phyloP scores from a whole-genome alignment of 2,888 invertebrate genomes.

The Ophion slaviceki region DNA sequence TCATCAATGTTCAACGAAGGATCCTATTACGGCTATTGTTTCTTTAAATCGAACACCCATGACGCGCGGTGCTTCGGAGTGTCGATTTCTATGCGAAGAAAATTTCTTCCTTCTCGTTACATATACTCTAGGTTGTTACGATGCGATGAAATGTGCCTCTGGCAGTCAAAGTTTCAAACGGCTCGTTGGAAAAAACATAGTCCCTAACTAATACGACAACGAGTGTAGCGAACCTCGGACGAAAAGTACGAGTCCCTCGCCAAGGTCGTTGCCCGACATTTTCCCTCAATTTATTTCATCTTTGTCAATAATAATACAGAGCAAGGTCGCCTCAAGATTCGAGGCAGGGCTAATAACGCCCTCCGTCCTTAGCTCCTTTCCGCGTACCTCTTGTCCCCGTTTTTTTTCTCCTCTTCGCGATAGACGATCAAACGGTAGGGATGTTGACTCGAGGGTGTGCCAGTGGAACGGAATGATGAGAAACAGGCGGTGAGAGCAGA shows the following conservation, averaged over 20 bases:
- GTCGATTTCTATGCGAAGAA: background rate
- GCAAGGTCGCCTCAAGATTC: constrained; percentile 65
- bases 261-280: background rate
- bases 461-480: constrained; percentile 79
- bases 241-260: constrained; percentile 31
- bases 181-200: constrained; percentile 4
- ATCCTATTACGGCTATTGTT: background rate
- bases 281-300: constrained; percentile 63
- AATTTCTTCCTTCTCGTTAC: background rate
- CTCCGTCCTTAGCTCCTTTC: constrained; percentile 53
- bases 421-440: constrained; percentile 71
- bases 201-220: background rate
- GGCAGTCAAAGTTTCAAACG: constrained; percentile 57
- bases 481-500: constrained; percentile 77
- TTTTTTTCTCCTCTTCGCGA: constrained; percentile 22
- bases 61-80: background rate
- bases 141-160: constrained; percentile 60
- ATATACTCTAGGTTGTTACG: constrained; percentile 3
- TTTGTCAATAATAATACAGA: constrained; percentile 19
- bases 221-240: background rate
- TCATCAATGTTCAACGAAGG: background rate
- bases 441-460: constrained; percentile 74
- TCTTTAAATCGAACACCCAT: background rate
- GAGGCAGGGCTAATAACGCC: constrained; percentile 28
- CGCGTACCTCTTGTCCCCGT: constrained; percentile 67